Evolutionary conservation across 2,113 vertebrate species (phyloP), one percentile per base, ranked within the genome.

Genomic region (Corythornis madagascariensis): DNA sequence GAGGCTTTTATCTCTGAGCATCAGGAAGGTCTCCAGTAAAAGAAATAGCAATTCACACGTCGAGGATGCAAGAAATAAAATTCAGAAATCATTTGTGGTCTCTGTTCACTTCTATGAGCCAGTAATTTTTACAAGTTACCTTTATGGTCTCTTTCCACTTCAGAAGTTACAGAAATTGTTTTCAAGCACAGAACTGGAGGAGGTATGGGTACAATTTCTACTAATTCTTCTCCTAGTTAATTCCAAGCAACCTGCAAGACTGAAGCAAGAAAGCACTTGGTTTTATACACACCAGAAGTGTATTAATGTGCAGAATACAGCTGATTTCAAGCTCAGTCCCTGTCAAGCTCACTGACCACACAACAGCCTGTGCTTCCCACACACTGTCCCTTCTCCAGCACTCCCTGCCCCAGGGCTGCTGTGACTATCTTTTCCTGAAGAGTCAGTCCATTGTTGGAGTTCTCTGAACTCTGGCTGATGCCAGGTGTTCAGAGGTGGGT

Each of bases 361-460:
- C 11, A 67, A 31, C 19, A 47, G 29, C 61, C n/a, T 64, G 47
- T 81, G 66, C 26, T 79, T 57, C 70, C 31, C 22, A 52, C 53
- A 69, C 45, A 67, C 31, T 77, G n/a, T 67, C 47, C 12, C 48
- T 61, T 87, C 90, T 61, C 43, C 43, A 88, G 47, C 11, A 57
- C 25, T 86, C 35, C 50, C 2, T 3, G 47, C 15, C 8, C 18
- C 45, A 6, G 24, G 53, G 26, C 71, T 89, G 56, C 53, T 72
- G 47, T 40, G 91, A 70, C 59, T n/a, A 86, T 87, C 83, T 90
- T 50, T 53, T 10, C 45, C 35, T 89, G 60, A 59, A 69, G 45
- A 69, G 78, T 93, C 94, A 89, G 64, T 45, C 88, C 89, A 69
- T 86, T 91, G 56, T 91, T 86, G 57, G 92, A 92, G 65, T 94